Conservation (phyloP, 2,797 vertebrate species). For the Trematomus bernacchii region DNA sequence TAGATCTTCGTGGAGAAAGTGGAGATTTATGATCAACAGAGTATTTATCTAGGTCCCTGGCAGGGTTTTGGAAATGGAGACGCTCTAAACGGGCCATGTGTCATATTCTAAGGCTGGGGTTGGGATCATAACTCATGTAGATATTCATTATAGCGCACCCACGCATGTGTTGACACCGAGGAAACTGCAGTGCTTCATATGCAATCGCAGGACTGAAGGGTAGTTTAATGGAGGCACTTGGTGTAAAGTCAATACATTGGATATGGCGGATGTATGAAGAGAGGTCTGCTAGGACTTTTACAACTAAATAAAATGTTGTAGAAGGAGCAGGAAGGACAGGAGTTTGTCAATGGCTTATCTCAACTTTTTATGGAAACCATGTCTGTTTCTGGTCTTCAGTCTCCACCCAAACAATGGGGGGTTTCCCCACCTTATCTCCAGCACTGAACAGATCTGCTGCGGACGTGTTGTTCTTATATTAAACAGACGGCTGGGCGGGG, state of each 20-base stretch:
- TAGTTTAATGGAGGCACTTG: constrained; percentile 28
- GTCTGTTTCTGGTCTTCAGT: constrained; percentile 34
- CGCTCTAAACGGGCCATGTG: constrained; percentile 44
- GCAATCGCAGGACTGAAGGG: constrained; percentile 39
- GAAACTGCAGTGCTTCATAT: constrained; percentile 33
- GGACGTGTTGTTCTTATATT: constrained; percentile 15
- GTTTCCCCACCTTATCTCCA: constrained; percentile 55
- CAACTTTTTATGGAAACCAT: not conserved
- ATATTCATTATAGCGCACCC: constrained; percentile 37
- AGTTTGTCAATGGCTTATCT: constrained; percentile 15
- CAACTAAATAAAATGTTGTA: not conserved
- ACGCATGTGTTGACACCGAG: constrained; percentile 40
- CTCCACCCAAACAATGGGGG: constrained; percentile 22
- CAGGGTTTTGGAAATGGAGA: constrained; percentile 30
- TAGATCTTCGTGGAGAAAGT: not conserved
- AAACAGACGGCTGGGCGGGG: constrained; percentile 34
- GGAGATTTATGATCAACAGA: constrained; percentile 51
- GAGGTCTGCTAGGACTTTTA: not conserved
- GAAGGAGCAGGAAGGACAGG: not conserved
- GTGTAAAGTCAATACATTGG: constrained; percentile 31
- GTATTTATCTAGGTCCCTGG: constrained; percentile 53
- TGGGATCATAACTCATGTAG: constrained; percentile 60
- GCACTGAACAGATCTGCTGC: constrained; percentile 12
- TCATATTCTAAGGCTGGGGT: constrained; percentile 30
- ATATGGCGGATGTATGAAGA: not conserved